These are phyloP conservation scores for Tympanoctomys barrerae DNA, from an alignment of 2,797 vertebrate genomes.

Conservation along the genomic window DNA sequence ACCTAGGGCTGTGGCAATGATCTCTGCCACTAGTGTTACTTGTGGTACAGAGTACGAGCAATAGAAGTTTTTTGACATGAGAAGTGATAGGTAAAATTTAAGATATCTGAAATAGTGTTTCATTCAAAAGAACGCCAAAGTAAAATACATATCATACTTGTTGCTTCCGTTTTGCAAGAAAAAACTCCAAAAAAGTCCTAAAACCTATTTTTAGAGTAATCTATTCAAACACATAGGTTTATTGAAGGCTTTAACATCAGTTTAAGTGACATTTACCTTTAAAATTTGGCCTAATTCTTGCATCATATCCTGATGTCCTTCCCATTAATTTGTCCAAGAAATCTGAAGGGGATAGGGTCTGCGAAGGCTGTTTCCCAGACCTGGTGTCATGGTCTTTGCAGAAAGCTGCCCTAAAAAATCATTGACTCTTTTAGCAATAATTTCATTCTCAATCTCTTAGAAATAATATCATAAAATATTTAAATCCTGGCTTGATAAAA, in stretches of 20 bases:
- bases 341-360: constrained; percentile 98
- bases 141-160: neutral
- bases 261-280: constrained; percentile 94
- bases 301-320: constrained; percentile 98
- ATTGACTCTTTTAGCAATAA: constrained; percentile 87
- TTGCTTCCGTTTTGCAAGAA: constrained; percentile 36
- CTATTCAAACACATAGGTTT: constrained; percentile 45
- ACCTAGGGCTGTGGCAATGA: constrained; percentile 30
- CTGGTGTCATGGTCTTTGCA: constrained; percentile 98
- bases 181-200: neutral
- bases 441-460: constrained; percentile 61
- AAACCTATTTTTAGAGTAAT: neutral
- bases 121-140: constrained; percentile 26
- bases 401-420: constrained; percentile 92
- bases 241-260: constrained; percentile 46
- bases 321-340: constrained; percentile 99
- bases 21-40: constrained; percentile 44
- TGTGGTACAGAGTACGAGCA: constrained; percentile 21
- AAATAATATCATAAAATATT: constrained; percentile 35
- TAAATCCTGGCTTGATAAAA: constrained; percentile 42
- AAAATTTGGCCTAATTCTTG: constrained; percentile 99
- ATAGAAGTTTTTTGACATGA: constrained; percentile 55
- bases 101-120: constrained; percentile 21
- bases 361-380: constrained; percentile 92
- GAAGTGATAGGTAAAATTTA: constrained; percentile 35